Conservation (phyloP, 53 echinoderm and acorn worm species). For the Henricia sp. region DNA sequence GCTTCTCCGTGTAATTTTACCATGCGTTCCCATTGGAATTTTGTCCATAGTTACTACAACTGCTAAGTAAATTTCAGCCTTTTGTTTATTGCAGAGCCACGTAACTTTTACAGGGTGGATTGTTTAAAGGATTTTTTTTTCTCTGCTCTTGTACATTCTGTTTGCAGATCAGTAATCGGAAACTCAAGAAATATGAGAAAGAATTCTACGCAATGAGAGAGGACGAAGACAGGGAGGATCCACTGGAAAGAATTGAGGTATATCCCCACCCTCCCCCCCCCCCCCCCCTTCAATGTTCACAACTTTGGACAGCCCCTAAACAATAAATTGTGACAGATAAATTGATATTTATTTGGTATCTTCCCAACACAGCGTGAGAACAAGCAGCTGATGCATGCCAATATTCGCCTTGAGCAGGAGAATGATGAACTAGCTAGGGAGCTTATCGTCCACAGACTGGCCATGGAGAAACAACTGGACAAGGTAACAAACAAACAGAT, state of each 20-base stretch:
- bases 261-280: too few species aligned
- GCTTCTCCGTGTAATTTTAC: too few species aligned
- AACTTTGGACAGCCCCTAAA: too few species aligned
- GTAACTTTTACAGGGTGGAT: too few species aligned
- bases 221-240: constrained; percentile 92
- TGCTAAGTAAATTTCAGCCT: too few species aligned
- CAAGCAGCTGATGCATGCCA: constrained; percentile 85
- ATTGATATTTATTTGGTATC: background rate
- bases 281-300: too few species aligned
- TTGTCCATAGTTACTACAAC: too few species aligned
- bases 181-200: constrained; percentile 91
- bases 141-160: background rate
- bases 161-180: constrained; percentile 79
- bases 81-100: too few species aligned
- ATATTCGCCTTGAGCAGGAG: constrained; percentile 88
- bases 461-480: constrained; percentile 89
- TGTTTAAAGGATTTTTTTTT: too few species aligned
- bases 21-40: too few species aligned
- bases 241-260: constrained; percentile 89
- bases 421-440: constrained; percentile 96
- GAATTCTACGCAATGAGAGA: constrained; percentile 93
- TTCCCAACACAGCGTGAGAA: constrained; percentile 78
- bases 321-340: too few species aligned
- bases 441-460: constrained; percentile 88
- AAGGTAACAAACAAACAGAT: constrained; percentile 69